Conservation (phyloP, 2,797 vertebrate species). For the Takifugu ocellatus region DNA sequence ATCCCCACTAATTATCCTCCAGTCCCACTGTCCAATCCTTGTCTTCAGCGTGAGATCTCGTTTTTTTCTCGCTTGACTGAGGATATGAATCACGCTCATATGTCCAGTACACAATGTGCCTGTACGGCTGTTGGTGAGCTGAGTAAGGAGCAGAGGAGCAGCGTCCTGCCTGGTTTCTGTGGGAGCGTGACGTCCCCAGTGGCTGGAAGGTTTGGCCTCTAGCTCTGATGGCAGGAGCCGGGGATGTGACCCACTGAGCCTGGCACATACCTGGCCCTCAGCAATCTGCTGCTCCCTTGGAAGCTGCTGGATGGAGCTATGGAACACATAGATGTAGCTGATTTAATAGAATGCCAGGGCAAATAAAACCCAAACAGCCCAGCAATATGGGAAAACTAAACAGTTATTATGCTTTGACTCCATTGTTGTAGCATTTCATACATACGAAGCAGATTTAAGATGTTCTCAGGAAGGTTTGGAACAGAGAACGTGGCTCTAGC, state of each 20-base stretch:
- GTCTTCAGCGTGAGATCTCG: background rate
- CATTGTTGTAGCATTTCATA: no score
- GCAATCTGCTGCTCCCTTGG: conserved; percentile 69
- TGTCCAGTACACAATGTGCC: conserved; percentile 57
- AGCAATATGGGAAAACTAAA: background rate
- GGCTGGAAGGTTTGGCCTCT: conserved; percentile 46
- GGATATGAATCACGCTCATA: conserved; percentile 63
- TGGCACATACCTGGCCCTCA: conserved; percentile 51
- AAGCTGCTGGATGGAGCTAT: conserved; percentile 24
- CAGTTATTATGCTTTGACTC: no score
- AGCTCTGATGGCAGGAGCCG: conserved; percentile 43
- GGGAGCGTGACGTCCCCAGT: conserved; percentile 55
- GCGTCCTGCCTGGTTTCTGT: conserved; percentile 15
- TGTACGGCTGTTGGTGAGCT: conserved; percentile 32
- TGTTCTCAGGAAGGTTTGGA: no score
- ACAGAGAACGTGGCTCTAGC: no score
- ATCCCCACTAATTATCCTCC: background rate
- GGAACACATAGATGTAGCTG: conserved; percentile 24
- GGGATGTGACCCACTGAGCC: conserved; percentile 74
- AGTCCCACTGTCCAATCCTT: background rate
- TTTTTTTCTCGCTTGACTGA: background rate
- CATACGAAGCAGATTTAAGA: no score
- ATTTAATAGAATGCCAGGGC: conserved; percentile 22
- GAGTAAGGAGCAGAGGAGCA: conserved; percentile 32
- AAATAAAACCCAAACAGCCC: conserved; percentile 10